Conservation (phyloP, 2,797 vertebrate genomes). For the Eremophila alpestris region DNA sequence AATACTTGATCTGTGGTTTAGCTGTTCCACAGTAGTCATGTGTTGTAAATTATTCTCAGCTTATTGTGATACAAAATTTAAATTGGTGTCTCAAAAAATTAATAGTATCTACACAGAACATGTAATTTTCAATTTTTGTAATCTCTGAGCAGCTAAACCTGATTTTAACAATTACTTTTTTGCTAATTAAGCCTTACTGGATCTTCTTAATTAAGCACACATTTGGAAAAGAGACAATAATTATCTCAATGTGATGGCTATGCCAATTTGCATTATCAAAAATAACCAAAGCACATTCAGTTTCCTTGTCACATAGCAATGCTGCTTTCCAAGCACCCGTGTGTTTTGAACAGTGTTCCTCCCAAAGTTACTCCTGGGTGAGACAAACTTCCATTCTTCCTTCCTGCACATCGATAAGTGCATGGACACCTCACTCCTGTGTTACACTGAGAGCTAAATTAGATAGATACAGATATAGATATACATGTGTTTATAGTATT, state of each 20-base stretch:
- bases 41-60: slow-evolving; percentile 25
- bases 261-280: slow-evolving; percentile 41
- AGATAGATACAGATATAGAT: no score
- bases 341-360: slow-evolving; percentile 21
- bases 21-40: background rate
- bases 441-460: background rate
- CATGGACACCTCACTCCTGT: background rate
- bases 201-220: slow-evolving; percentile 63
- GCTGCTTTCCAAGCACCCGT: background rate
- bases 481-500: background rate
- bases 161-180: slow-evolving; percentile 64
- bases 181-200: slow-evolving; percentile 65
- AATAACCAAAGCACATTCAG: slow-evolving; percentile 25
- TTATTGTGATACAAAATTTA: slow-evolving; percentile 32
- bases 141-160: slow-evolving; percentile 58
- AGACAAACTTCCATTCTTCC: slow-evolving; percentile 13
- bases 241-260: slow-evolving; percentile 46
- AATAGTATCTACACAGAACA: slow-evolving; percentile 35
- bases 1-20: background rate
- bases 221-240: slow-evolving; percentile 45
- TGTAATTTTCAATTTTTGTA: slow-evolving; percentile 58
- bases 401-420: background rate
- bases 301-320: slow-evolving; percentile 54
- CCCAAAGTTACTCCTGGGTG: slow-evolving; percentile 21
- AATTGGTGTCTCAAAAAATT: slow-evolving; percentile 43